phyloP scores from a whole-genome alignment of 2,888 invertebrate genomes.

The Tetrapedia diversipes region DNA sequence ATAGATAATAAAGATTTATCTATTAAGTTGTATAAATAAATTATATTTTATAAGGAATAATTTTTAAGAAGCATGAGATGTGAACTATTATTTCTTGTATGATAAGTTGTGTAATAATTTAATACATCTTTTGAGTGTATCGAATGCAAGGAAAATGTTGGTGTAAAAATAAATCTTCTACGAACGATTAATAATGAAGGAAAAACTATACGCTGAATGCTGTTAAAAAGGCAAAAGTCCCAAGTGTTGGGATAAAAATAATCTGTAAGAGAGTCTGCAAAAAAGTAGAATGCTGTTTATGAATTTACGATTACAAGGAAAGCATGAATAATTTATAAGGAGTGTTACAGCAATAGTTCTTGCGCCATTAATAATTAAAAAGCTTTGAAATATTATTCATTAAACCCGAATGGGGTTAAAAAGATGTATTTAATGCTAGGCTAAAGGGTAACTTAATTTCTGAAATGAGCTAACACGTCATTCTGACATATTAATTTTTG shows the following conservation, averaged over 20 bases:
- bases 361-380: slow-evolving; percentile 16
- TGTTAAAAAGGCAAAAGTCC: background rate
- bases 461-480: too few species aligned
- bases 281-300: background rate
- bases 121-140: background rate
- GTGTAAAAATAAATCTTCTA: too few species aligned
- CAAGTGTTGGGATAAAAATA: background rate
- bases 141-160: background rate
- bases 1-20: too few species aligned
- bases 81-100: too few species aligned
- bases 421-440: too few species aligned
- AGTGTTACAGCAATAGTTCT: background rate
- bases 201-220: background rate
- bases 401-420: background rate
- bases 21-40: too few species aligned
- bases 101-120: slow-evolving; percentile 12
- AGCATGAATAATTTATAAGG: slow-evolving; percentile 31
- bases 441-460: too few species aligned
- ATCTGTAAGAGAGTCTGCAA: background rate
- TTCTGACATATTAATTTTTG: too few species aligned
- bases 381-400: background rate
- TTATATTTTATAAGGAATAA: too few species aligned
- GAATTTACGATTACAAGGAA: background rate
- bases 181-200: background rate
- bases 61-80: too few species aligned